phyloP scores from a whole-genome alignment of 1,140 invertebrate species.

The Zaprionus africanus region DNA sequence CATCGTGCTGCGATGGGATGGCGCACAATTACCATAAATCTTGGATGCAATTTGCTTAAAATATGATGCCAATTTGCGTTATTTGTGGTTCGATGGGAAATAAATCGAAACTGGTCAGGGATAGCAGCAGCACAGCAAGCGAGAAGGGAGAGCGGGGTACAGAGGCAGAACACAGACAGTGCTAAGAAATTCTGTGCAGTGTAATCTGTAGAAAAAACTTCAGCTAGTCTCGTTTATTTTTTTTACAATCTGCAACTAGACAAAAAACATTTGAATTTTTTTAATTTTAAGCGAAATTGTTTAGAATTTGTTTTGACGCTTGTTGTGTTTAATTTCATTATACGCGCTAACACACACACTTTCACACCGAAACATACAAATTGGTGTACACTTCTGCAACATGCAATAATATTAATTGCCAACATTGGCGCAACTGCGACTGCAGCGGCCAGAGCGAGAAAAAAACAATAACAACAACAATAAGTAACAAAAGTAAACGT shows the following conservation, averaged over 20 bases:
- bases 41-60: slow-evolving; percentile 82
- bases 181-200: not conserved
- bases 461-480: slow-evolving; percentile 46
- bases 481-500: slow-evolving; percentile 34
- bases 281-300: slow-evolving; percentile 59
- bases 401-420: slow-evolving; percentile 82
- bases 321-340: slow-evolving; percentile 80
- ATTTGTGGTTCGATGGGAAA: slow-evolving; percentile 82
- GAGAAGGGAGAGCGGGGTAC: not conserved
- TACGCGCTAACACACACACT: slow-evolving; percentile 41
- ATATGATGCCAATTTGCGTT: slow-evolving; percentile 83
- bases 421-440: slow-evolving; percentile 73
- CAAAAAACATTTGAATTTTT: slow-evolving; percentile 17
- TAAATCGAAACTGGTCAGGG: slow-evolving; percentile 73
- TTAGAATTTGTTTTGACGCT: slow-evolving; percentile 74
- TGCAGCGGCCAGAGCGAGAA: slow-evolving; percentile 14
- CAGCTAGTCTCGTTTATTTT: not conserved
- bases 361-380: slow-evolving; percentile 18
- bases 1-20: slow-evolving; percentile 57
- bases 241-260: slow-evolving; percentile 8
- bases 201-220: not conserved
- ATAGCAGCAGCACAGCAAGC: slow-evolving; percentile 16
- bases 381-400: slow-evolving; percentile 43
- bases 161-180: not conserved
- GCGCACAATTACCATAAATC: slow-evolving; percentile 82